These are phyloP conservation scores for Carcina quercana DNA, from an alignment of 2,888 invertebrate genomes.

Conservation along the genomic window DNA sequence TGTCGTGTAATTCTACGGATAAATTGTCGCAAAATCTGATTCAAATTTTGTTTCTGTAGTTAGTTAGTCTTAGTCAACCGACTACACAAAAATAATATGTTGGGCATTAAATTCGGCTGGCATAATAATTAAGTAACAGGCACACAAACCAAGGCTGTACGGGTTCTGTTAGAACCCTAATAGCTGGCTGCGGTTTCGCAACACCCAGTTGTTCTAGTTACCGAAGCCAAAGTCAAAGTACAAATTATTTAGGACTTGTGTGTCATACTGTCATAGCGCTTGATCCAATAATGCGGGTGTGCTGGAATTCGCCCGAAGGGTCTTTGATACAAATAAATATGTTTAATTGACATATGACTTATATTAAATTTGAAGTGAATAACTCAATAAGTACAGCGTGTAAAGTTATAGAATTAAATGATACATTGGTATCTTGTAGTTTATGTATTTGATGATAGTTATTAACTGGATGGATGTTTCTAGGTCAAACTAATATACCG, in stretches of 20 bases:
- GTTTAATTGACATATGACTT: too few species aligned
- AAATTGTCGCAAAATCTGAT: too few species aligned
- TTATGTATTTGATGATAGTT: too few species aligned
- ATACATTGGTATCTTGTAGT: too few species aligned
- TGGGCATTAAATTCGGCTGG: constrained; percentile 58
- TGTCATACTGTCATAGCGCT: constrained; percentile 51
- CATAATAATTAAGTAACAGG: constrained; percentile 74
- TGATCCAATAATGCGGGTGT: constrained; percentile 37
- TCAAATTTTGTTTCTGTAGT: too few species aligned
- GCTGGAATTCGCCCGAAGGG: constrained; percentile 31
- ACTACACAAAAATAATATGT: constrained; percentile 45
- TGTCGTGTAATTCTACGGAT: too few species aligned
- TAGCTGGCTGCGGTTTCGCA: constrained; percentile 46
- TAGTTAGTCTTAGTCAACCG: constrained; percentile 5
- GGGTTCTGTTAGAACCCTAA: constrained; percentile 55
- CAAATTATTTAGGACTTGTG: constrained; percentile 61
- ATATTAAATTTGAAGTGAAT: too few species aligned
- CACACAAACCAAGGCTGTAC: constrained; percentile 57
- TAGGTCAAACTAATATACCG: too few species aligned
- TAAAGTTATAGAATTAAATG: too few species aligned
- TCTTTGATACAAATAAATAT: too few species aligned
- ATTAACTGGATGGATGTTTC: too few species aligned
- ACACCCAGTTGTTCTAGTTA: constrained; percentile 52
- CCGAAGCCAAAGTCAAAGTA: constrained; percentile 55
- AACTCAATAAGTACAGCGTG: too few species aligned